Evolutionary conservation across 2,797 vertebrate species (phyloP), one percentile per base, ranked within the genome.

Genomic region (Setipinna tenuifilis): DNA sequence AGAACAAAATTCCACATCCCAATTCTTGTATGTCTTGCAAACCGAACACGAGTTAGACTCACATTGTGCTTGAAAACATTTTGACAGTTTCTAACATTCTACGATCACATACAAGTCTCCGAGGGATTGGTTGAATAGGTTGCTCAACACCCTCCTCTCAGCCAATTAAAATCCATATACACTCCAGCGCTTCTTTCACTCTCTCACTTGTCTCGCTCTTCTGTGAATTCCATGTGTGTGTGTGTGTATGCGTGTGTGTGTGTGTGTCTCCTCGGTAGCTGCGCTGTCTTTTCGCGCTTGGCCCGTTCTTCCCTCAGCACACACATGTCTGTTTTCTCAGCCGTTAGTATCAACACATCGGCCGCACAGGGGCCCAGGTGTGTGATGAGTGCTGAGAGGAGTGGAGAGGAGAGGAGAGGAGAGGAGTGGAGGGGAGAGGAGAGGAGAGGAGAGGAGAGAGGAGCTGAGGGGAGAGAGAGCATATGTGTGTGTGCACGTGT

Each of bases 301-400:
- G 71, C 35, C 71, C 31, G 71, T 78, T 35, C 31, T 21, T 78
- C 71, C 71, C 71, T 78, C 35, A 78, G 71, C 71, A 78, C 35
- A 78, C 71, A 78, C 71, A 44, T 78, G 16, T 44, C 71, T 78
- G 71, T 78, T 78, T 78, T 78, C 35, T 78, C 71, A 78, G 14
- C 71, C 71, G 17, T 78, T 21, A 78, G 71, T 75, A 75, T 75
- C 71, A 78, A 78, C 71, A 78, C 71, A 41, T 75, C 17, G 19
- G 71, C 71, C 35, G 71, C 71, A 78, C 71, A 78, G 71, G 71
- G 71, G 82, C 10, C 54, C 10, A 41, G 6, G 57, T 41, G 19
- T 35, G 82, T 59, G 57, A 44, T 0, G 9, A 78, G 71, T 41
- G 71, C 71, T 78, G 71, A 78, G 71, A 78, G 71, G 35, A 78